Percentiles rank a stretch among this genome's conserved stretches.
Conservation (phyloP, 2,797 vertebrate species). For the Phylloscopus collybita region DNA sequence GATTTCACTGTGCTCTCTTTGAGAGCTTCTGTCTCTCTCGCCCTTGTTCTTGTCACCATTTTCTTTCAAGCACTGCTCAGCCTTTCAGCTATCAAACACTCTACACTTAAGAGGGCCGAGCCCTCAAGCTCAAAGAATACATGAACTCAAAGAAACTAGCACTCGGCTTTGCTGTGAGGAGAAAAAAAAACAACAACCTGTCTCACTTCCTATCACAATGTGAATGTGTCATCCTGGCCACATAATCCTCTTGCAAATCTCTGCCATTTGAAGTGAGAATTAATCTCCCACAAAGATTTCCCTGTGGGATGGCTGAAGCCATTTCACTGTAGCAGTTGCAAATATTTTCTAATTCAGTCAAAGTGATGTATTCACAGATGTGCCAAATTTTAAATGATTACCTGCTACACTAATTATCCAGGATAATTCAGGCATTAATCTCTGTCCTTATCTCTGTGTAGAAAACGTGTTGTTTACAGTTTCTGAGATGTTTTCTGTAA, state of each 20-base stretch:
- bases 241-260: slow-evolving; percentile 49
- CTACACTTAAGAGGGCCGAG: not conserved
- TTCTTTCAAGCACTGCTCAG: not conserved
- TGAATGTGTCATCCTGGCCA: not conserved
- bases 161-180: not conserved
- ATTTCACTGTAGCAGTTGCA: not conserved
- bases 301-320: not conserved
- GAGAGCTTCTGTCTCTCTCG: slow-evolving; percentile 27
- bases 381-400: slow-evolving; percentile 49
- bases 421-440: slow-evolving; percentile 45
- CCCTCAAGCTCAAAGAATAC: not conserved
- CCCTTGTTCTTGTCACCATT: not conserved
- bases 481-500: not conserved
- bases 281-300: slow-evolving; percentile 37
- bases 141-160: not conserved
- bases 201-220: not conserved
- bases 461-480: slow-evolving; percentile 47
- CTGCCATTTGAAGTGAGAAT: slow-evolving; percentile 55
- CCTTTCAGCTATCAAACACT: not conserved
- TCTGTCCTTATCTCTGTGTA: slow-evolving; percentile 4
- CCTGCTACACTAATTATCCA: slow-evolving; percentile 48
- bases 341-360: slow-evolving; percentile 29
- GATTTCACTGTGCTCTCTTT: not conserved
- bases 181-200: not conserved
- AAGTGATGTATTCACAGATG: slow-evolving; percentile 35